Conservation (phyloP, 2,113 vertebrate species). For the Strix uralensis region DNA sequence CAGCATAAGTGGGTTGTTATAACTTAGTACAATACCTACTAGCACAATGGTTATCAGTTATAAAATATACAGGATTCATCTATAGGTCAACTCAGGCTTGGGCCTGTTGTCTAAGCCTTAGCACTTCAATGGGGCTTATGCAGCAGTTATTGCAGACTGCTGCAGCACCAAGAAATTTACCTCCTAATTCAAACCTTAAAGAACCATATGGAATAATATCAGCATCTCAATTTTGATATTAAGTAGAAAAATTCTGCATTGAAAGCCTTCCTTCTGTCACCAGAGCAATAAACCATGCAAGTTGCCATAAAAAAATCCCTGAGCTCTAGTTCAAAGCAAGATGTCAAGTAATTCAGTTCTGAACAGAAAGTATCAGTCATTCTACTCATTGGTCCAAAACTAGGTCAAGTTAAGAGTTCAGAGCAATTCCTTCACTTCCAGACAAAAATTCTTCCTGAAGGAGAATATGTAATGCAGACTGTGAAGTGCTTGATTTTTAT, state of each 20-base stretch:
- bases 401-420: background rate
- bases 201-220: background rate
- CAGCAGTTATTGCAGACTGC: background rate
- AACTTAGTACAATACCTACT: too few relatives aligned
- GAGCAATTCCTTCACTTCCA: background rate
- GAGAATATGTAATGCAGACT: background rate
- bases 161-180: accelerated
- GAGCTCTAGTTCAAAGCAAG: background rate
- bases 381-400: background rate
- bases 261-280: background rate
- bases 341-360: background rate
- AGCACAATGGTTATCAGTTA: too few relatives aligned
- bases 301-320: background rate
- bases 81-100: too few relatives aligned
- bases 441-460: background rate
- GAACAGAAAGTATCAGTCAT: background rate
- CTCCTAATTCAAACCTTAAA: background rate
- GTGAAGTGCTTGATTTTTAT: background rate
- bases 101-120: too few relatives aligned
- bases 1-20: too few relatives aligned
- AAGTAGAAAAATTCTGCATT: background rate
- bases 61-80: too few relatives aligned
- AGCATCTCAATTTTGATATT: background rate
- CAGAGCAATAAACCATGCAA: background rate
- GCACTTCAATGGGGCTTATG: too few relatives aligned